phyloP scores from a whole-genome alignment of 2,888 invertebrate genomes.

The Pogonocherus hispidulus region DNA sequence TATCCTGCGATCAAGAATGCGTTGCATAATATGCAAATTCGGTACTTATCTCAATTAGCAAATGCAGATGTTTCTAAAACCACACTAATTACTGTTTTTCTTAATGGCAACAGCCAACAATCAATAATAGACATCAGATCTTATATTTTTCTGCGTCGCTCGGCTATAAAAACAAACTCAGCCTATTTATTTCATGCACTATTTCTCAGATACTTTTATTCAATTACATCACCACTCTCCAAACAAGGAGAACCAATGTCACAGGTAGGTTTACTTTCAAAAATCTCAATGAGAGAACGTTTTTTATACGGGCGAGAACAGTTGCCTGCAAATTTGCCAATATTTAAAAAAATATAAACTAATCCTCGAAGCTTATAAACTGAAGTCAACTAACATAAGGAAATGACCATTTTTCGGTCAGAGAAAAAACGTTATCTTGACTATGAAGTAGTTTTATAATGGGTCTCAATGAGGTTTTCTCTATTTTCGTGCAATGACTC shows the following conservation, averaged over 20 bases:
- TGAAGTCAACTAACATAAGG: too few species aligned
- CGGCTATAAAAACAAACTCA: slow-evolving; percentile 17
- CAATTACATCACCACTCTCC: slow-evolving; percentile 22
- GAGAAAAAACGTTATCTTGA: too few species aligned
- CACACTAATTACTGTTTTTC: background rate
- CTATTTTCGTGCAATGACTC: too few species aligned
- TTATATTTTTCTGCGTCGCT: background rate
- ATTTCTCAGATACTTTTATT: slow-evolving; percentile 17
- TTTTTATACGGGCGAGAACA: background rate
- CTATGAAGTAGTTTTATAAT: too few species aligned
- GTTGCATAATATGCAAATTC: background rate
- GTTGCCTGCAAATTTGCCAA: background rate
- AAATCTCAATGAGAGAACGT: slow-evolving; percentile 16
- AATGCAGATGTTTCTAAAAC: background rate
- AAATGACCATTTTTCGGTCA: too few species aligned
- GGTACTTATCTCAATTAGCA: background rate
- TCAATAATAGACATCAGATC: background rate
- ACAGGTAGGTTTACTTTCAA: slow-evolving; percentile 28
- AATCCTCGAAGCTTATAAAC: too few species aligned
- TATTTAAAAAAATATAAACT: background rate
- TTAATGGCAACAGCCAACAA: background rate
- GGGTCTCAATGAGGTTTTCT: too few species aligned
- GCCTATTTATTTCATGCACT: slow-evolving; percentile 20
- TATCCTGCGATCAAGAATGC: background rate
- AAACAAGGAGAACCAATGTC: slow-evolving; percentile 28